A percentile compares a stretch with the other conserved stretches of the same genome.
Conservation (phyloP, 2,888 invertebrate species). For the Myopa tessellatipennis region DNA sequence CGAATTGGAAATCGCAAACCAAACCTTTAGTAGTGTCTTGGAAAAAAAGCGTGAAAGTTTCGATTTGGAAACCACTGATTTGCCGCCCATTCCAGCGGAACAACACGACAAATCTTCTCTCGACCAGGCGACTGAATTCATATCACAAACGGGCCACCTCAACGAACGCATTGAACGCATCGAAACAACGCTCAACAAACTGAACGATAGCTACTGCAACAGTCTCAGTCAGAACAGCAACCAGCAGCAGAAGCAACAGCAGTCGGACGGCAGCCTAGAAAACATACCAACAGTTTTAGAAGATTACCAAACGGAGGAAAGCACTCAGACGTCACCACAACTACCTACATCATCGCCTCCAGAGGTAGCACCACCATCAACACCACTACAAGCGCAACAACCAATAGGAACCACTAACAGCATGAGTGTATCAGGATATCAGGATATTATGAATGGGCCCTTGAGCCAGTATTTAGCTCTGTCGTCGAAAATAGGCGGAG, state of each 20-base stretch:
- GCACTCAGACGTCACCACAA: conserved; percentile 50
- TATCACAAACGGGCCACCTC: conserved; percentile 48
- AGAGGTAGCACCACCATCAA: background rate
- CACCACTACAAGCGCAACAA: background rate
- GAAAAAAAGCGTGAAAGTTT: conserved; percentile 57
- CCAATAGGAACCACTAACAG: conserved; percentile 41
- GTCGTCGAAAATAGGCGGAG: conserved; percentile 86
- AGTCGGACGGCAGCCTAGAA: conserved; percentile 54
- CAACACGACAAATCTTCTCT: conserved; percentile 41
- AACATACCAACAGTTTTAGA: conserved; percentile 60
- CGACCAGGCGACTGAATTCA: conserved; percentile 39
- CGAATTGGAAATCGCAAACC: conserved; percentile 61
- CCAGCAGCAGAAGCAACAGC: conserved; percentile 32
- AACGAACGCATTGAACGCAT: conserved; percentile 57
- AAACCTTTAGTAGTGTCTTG: conserved; percentile 57
- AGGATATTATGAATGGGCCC: conserved; percentile 80
- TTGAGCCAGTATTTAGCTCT: conserved; percentile 79
- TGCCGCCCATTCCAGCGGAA: conserved; percentile 53
- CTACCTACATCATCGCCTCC: conserved; percentile 49
- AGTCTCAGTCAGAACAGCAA: conserved; percentile 44
- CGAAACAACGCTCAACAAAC: conserved; percentile 56
- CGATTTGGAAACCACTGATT: conserved; percentile 56
- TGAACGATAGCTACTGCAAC: conserved; percentile 57
- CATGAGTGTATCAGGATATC: conserved; percentile 83
- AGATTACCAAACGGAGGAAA: conserved; percentile 49